Evolutionary conservation across 2,797 vertebrate species (phyloP), one percentile per base, ranked within the genome.

Genomic region (Cephalopachus bancanus): DNA sequence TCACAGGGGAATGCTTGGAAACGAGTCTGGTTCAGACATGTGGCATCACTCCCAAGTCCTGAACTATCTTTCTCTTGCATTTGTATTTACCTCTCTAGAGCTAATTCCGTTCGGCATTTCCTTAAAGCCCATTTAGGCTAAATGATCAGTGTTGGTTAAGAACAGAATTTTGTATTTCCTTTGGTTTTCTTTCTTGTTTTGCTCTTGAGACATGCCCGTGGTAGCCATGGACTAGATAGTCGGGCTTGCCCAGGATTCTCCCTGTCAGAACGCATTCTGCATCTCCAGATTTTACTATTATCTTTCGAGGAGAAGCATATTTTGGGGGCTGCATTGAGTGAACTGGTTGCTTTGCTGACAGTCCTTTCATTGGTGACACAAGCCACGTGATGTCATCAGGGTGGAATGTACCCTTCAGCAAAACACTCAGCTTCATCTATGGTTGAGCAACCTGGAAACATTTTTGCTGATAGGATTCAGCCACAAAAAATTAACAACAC

Each of bases 391-490:
- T 92, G 55, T 95, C 95, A 97, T 67, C 26, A 37, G 0, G 1
- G 83, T 96, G 57, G 57, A 97, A 97, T 96, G 80, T 15, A 24
- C 69, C 30, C 26, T 95, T 84, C 60, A 86, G 62, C 59, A 90
- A 85, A 94, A 83, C 95, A 49, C n/a, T 64, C 44, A 57, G 28
- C 60, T 96, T 86, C 86, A 65, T 69, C 76, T 69, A 55, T 79
- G 62, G 89, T 90, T 84, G n/a, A 97, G 69, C 59, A 85, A 83
- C 51, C 96, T 95, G 96, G 91, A 96, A 92, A 84, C 67, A 67
- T 69, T 94, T 79, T 92, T 84, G 89, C 69, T n/a, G 22, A 67
- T 88, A 72, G 94, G 81, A 98, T 90, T 96, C 96, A 97, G 57
- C 94, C 69, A 30, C 28, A 79, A 89, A 97, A 94, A 94, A 95